phyloP scores from a whole-genome alignment of 2,888 invertebrate genomes.

The Gastracanthus pulcherrimus region DNA sequence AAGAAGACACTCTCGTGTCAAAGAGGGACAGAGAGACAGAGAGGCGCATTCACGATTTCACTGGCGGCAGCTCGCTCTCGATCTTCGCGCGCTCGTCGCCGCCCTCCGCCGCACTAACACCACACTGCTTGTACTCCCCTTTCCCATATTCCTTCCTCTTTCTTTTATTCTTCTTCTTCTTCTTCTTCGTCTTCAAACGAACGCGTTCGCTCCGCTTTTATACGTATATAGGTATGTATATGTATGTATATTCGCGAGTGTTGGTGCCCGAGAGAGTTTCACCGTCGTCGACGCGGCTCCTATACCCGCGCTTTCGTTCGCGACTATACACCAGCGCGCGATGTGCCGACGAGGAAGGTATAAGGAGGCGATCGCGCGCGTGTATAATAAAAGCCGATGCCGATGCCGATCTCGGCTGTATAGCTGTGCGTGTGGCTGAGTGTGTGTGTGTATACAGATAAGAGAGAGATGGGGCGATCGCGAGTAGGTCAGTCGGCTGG shows the following conservation, averaged over 20 bases:
- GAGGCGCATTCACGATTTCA: background rate
- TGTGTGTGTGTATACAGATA: too few relatives aligned
- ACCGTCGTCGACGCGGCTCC: background rate
- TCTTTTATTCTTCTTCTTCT: background rate
- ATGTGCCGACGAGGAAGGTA: background rate
- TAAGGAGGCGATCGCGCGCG: too few relatives aligned
- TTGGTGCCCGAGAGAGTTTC: background rate
- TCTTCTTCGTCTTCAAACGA: conserved; percentile 1
- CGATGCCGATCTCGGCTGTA: background rate
- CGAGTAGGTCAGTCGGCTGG: conserved; percentile 49
- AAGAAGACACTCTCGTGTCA: too few relatives aligned
- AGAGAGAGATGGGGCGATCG: too few relatives aligned
- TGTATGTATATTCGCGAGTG: background rate
- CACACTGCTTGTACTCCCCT: background rate
- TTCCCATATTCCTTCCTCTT: background rate
- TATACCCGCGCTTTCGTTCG: conserved; percentile 14
- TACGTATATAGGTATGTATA: background rate
- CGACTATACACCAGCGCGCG: too few relatives aligned
- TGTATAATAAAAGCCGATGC: too few relatives aligned
- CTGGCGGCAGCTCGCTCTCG: background rate
- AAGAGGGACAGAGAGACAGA: too few relatives aligned
- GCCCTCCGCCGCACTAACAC: background rate
- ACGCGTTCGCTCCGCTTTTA: background rate
- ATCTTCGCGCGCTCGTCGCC: background rate
- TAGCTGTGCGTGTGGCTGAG: too few relatives aligned